Evolutionary conservation across 2,888 invertebrate genomes (phyloP).

Genomic region (Caprella mutica): DNA sequence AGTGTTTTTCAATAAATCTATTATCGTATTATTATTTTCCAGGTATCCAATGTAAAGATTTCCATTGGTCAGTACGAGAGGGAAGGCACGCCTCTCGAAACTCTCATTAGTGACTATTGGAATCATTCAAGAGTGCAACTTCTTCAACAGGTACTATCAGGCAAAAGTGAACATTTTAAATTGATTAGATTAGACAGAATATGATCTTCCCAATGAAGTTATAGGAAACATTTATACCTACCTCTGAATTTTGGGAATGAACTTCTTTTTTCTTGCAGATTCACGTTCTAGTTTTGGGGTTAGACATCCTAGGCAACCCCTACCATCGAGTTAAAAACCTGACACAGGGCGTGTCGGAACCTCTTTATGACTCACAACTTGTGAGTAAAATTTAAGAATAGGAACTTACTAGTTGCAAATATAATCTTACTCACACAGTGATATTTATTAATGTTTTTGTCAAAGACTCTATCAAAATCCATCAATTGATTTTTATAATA

Average conservation of each 20-base stretch:
- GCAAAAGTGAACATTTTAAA: no score
- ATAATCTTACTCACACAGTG: no score
- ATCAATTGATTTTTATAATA: no score
- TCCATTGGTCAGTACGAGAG: conserved; percentile 29
- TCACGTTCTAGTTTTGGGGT: conserved; percentile 62
- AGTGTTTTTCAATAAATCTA: background rate
- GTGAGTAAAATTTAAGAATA: no score
- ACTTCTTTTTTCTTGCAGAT: conserved; percentile 40
- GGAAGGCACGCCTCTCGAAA: conserved; percentile 45
- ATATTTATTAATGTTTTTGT: no score
- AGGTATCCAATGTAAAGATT: conserved; percentile 19
- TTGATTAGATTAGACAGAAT: no score
- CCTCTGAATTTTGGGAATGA: no score
- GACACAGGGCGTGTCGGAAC: conserved; percentile 49
- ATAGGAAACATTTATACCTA: no score
- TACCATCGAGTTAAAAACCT: conserved; percentile 55
- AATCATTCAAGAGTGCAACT: conserved; percentile 59
- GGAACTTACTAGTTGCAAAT: no score
- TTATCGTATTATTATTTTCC: background rate
- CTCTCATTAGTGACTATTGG: conserved; percentile 48
- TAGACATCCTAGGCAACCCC: conserved; percentile 69
- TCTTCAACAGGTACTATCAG: conserved; percentile 50
- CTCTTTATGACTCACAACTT: conserved; percentile 52
- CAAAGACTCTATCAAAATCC: no score
- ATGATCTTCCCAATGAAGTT: no score